Evolutionary conservation across 2,888 invertebrate species (phyloP), one percentile per base, ranked within the genome.

Genomic region (Clivina fossor): DNA sequence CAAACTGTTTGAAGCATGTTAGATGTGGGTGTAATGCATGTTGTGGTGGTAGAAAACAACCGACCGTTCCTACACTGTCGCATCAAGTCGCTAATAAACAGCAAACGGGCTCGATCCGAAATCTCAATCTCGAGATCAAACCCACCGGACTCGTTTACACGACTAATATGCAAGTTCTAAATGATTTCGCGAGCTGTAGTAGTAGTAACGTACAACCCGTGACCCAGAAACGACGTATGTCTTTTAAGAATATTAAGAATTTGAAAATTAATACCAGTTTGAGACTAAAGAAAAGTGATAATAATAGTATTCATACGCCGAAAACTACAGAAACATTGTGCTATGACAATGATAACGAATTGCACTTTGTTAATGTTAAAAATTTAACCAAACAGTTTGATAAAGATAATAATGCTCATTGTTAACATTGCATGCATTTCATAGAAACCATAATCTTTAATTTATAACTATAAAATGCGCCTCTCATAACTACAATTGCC

Each of bases 81-180:
- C 62, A 64, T 60, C 63, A 62, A 61, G 64, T 65, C 11, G 56
- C 60, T 53, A 61, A 57, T 54, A 61, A 38, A 11, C 60, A 59
- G 50, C 53, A 58, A 32, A 53, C 43, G 35, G 57, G 58, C 40
- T 56, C 62, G 16, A 35, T 60, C 41, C 54, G 61, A 40, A 61
- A 61, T 32, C 47, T 69, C 46, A 73, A 73, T 61, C 64, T 81
- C 8, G 78, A 80, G 50, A 84, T 86, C 61, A 76, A 79, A 58
- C 81, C 79, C 53, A 74, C 80, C 47, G 80, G 79, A 58, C 73
- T 86, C 54, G 76, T 83, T 2, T 86, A 80, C 1, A 85, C 86
- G 2, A 86, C 86, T 32, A 86, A 86, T 68, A 75, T 77, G 58
- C 75, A 78, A 59, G 78, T 73, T 44, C 77, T 79, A 58, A 74